Conservation (phyloP, 2,113 vertebrate genomes). For the Ptyas mucosa region DNA sequence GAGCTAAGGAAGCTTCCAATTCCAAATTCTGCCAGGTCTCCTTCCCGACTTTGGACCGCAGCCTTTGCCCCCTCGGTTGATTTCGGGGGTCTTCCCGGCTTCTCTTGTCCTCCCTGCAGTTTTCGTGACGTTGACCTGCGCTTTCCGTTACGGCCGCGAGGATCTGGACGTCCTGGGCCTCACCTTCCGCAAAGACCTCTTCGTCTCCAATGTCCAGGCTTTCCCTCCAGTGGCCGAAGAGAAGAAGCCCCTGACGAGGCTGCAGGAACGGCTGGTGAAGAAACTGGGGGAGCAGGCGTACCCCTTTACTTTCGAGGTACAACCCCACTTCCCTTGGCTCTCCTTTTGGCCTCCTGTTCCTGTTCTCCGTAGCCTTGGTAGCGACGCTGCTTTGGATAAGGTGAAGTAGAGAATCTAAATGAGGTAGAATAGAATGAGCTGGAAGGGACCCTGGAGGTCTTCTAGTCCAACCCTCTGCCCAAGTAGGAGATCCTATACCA, state of each 20-base stretch:
- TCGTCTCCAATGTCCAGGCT: slow-evolving; percentile 86
- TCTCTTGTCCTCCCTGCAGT: slow-evolving; percentile 64
- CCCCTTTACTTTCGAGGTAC: slow-evolving; percentile 92
- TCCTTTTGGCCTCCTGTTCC: too few relatives aligned
- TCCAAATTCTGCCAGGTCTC: not conserved
- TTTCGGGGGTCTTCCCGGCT: too few relatives aligned
- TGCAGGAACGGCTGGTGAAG: slow-evolving; percentile 93
- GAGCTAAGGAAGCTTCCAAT: too few relatives aligned
- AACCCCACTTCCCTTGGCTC: not conserved
- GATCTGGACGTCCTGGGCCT: slow-evolving; percentile 92
- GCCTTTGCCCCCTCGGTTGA: too few relatives aligned
- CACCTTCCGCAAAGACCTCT: slow-evolving; percentile 94
- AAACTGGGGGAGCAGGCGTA: slow-evolving; percentile 93
- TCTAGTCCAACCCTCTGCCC: too few relatives aligned
- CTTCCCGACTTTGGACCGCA: not conserved
- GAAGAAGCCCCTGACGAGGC: slow-evolving; percentile 81
- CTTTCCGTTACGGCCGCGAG: slow-evolving; percentile 94
- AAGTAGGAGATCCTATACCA: too few relatives aligned
- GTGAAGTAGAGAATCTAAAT: too few relatives aligned
- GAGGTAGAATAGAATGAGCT: too few relatives aligned
- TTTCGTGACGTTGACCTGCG: slow-evolving; percentile 92
- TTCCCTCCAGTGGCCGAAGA: slow-evolving; percentile 84
- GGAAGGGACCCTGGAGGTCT: too few relatives aligned
- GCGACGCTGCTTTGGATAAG: not conserved
- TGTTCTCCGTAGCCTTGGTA: too few relatives aligned